These are phyloP conservation scores for Amblyjoppa proteus DNA, from an alignment of 2,888 invertebrate species.

Conservation along the genomic window DNA sequence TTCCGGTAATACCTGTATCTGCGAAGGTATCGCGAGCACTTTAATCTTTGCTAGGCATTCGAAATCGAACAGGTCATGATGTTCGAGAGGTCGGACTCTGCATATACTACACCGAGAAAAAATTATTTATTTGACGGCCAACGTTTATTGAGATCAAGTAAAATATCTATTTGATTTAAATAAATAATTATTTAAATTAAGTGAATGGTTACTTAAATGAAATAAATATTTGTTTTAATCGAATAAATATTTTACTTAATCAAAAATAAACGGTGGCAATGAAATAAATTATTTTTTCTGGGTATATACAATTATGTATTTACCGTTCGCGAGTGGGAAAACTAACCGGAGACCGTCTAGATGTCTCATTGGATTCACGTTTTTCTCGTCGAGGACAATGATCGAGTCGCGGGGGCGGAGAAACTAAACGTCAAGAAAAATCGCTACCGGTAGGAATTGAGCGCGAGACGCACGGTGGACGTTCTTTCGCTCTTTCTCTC, in stretches of 20 bases:
- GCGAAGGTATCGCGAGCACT: conserved; percentile 50
- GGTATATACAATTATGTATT: not conserved
- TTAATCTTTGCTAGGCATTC: conserved; percentile 57
- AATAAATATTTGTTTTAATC: too few relatives aligned
- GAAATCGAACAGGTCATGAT: conserved; percentile 56
- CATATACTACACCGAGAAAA: too few relatives aligned
- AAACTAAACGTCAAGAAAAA: conserved; percentile 34
- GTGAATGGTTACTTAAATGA: too few relatives aligned
- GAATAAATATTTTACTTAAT: too few relatives aligned
- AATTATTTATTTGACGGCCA: too few relatives aligned
- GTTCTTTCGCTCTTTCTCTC: not conserved
- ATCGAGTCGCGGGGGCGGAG: conserved; percentile 31
- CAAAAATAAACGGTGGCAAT: too few relatives aligned
- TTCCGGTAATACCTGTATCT: conserved; percentile 14
- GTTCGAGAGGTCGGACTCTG: conserved; percentile 11
- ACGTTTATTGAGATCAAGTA: too few relatives aligned
- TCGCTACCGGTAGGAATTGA: conserved; percentile 18
- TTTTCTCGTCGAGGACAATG: conserved; percentile 28
- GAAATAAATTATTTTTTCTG: too few relatives aligned
- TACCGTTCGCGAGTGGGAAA: conserved; percentile 14
- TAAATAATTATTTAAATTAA: too few relatives aligned
- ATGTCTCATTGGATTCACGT: conserved; percentile 57
- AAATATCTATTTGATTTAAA: too few relatives aligned
- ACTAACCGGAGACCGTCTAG: conserved; percentile 9
- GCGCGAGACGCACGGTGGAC: not conserved